Conservation (phyloP, 2,888 invertebrate genomes). For the Parasteatoda lunata region DNA sequence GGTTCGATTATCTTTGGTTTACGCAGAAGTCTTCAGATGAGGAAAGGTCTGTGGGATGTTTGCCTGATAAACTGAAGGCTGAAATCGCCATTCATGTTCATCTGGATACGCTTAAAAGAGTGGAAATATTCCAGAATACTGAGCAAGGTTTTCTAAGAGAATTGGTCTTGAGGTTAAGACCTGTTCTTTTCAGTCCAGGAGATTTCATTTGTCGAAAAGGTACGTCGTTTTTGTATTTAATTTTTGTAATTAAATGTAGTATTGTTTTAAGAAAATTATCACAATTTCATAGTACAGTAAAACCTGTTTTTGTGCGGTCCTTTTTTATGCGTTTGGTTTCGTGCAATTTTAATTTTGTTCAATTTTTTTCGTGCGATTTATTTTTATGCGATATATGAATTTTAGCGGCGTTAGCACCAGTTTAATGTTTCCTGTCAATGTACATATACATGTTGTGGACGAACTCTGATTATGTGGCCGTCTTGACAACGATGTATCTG, state of each 20-base stretch:
- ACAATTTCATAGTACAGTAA: not conserved
- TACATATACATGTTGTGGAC: too few relatives aligned
- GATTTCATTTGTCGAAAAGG: conserved; percentile 99
- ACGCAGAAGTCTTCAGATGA: conserved; percentile 99
- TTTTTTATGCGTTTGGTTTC: too few relatives aligned
- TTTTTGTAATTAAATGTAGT: not conserved
- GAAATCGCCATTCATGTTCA: conserved; percentile 99
- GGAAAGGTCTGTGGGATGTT: conserved; percentile 94
- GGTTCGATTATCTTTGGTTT: conserved; percentile 99
- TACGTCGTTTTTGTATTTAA: conserved; percentile 75
- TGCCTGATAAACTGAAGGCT: conserved; percentile 96
- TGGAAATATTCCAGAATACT: conserved; percentile 99
- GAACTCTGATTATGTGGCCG: too few relatives aligned
- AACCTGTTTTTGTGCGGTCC: too few relatives aligned
- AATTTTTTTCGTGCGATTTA: too few relatives aligned
- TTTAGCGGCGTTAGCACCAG: too few relatives aligned
- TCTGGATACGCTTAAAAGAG: conserved; percentile 95
- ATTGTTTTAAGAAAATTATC: not conserved
- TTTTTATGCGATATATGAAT: too few relatives aligned
- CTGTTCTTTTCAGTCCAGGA: conserved; percentile 97
- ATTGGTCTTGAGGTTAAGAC: conserved; percentile 92
- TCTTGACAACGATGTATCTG: too few relatives aligned
- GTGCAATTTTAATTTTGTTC: too few relatives aligned
- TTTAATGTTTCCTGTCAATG: too few relatives aligned
- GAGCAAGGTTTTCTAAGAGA: conserved; percentile 99